A percentile compares a stretch with the other conserved stretches of the same genome.
These are phyloP conservation scores for Phaedon cochleariae DNA, from an alignment of 2,888 invertebrate genomes.

Conservation along the genomic window DNA sequence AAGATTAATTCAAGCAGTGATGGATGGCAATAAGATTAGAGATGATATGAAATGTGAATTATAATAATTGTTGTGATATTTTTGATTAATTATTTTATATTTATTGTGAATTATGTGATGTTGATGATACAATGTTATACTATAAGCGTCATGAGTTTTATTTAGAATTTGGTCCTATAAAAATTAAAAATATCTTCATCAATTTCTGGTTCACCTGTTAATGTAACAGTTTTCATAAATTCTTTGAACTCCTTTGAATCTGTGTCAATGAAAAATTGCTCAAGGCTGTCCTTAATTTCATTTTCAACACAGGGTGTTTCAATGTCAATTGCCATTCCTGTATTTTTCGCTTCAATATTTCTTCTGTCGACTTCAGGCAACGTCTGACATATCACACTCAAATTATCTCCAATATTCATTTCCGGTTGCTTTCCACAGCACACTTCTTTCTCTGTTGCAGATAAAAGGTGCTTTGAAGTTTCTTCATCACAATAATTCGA, in stretches of 20 bases:
- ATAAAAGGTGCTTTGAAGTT: too few relatives aligned
- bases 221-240: constrained; percentile 58
- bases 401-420: not conserved
- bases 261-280: constrained; percentile 17
- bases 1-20: constrained; percentile 60
- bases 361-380: not conserved
- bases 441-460: not conserved
- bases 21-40: constrained; percentile 60
- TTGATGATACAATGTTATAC: not conserved
- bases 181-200: constrained; percentile 65
- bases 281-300: not conserved
- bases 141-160: not conserved
- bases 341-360: not conserved
- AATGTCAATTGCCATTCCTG: not conserved
- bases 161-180: constrained; percentile 56
- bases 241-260: constrained; percentile 49
- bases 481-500: too few relatives aligned
- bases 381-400: not conserved
- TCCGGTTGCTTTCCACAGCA: not conserved
- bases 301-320: not conserved
- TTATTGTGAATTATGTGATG: not conserved
- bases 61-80: constrained; percentile 4
- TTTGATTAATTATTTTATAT: not conserved
- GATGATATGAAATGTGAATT: constrained; percentile 51
- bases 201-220: constrained; percentile 64